These are phyloP conservation scores for Caenorhabditis doughertyi DNA, from an alignment of 2,888 invertebrate species.

Conservation along the genomic window DNA sequence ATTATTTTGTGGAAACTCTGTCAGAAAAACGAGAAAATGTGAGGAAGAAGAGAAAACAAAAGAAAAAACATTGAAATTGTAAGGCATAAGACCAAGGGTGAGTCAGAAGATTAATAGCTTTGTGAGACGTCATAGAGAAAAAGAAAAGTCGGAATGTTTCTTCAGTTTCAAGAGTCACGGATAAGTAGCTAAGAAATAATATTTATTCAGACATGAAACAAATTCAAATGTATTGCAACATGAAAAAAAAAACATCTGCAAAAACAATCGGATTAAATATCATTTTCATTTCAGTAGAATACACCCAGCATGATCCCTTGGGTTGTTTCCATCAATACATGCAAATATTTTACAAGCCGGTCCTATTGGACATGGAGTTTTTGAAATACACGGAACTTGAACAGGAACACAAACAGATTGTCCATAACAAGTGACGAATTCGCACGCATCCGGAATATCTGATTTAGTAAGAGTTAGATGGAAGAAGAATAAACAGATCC, in stretches of 20 bases:
- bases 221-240: too few species aligned
- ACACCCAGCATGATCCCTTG: slow-evolving; percentile 10
- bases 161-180: background rate
- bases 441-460: background rate
- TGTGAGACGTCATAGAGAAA: background rate
- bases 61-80: slow-evolving; percentile 9
- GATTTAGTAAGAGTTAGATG: background rate
- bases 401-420: slow-evolving; percentile 11
- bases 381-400: slow-evolving; percentile 19
- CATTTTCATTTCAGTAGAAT: slow-evolving; percentile 1
- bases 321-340: slow-evolving; percentile 4
- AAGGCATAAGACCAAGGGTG: slow-evolving; percentile 22
- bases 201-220: too few species aligned
- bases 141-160: slow-evolving; percentile 23
- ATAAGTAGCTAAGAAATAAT: background rate
- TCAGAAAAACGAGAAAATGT: background rate
- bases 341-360: slow-evolving; percentile 29
- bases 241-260: too few species aligned
- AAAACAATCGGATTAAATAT: too few species aligned
- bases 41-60: background rate
- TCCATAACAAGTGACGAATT: slow-evolving; percentile 26
- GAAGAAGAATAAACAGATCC: background rate
- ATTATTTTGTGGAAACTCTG: background rate
- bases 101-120: slow-evolving; percentile 50
- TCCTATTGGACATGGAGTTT: slow-evolving; percentile 10